Base-by-base conservation (phyloP, 2,888 invertebrate genomes). In the Toxonevra muliebris region DNA sequence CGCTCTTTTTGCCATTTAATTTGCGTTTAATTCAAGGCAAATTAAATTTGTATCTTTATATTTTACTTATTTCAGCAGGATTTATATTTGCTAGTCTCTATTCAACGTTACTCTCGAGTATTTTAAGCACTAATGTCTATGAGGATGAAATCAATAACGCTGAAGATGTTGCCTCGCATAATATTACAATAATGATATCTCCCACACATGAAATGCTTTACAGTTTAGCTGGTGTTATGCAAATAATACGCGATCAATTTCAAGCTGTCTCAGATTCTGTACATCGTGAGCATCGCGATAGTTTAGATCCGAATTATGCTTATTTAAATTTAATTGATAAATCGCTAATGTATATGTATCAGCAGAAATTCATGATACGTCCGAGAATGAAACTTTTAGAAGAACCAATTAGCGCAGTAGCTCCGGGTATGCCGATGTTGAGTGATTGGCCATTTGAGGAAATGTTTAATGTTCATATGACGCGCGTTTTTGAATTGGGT, bases 271-370 rank as follows among this genome's bases (percentile, higher is more conserved):
- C 58, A 2, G 13, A 13, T 2, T 13, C 59, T 15, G 8, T 48
- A 11, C 9, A 59, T 45, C 58, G 11, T 40, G n/a, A 45, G 10
- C 57, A 65, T 45, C 71, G 73, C 9, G 43, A 65, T 10, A 50
- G 41, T 50, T 60, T 75, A 50, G 65, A 73, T 59, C 65, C 68
- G 0, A 57, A 66, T 1, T 67, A 67, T 45, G 71, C 73, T 5
- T 72, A 73, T n/a, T 42, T 71, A 9, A 65, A 61, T 52, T 40
- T 54, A 2, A 5, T 8, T 20, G 55, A 76, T 8, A 74, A 71
- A 50, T 71, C 70, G 48, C 68, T 71, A 1, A 74, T 74, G 13
- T 75, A 67, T 53, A 19, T 76, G 2, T 74, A 77, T 53, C 76
- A 76, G 45, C 76, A 77, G 54, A 74, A 72, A 8, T 72, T 72